A percentile compares a stretch with the other conserved stretches of the same genome.
These are phyloP conservation scores for Pseudotriccus pelzelni DNA, from an alignment of 2,797 vertebrate genomes.

Conservation along the genomic window DNA sequence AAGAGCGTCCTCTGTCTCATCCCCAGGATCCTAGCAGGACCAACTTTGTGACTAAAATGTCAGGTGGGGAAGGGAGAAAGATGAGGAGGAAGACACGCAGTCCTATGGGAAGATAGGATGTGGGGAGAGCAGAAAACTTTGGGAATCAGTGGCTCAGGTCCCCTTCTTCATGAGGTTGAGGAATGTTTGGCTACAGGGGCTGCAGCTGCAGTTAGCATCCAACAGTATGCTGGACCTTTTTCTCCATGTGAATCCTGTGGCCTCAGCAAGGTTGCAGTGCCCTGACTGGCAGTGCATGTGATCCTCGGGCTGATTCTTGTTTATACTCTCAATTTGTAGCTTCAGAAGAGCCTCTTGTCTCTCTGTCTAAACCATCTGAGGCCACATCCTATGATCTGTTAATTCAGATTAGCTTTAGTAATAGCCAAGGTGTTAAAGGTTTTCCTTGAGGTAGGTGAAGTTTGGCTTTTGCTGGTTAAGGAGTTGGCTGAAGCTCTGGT, in stretches of 20 bases:
- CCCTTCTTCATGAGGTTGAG: neutral
- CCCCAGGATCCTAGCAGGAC: neutral
- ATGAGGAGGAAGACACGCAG: neutral
- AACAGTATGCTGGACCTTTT: neutral
- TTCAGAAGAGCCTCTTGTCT: neutral
- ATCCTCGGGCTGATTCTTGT: neutral
- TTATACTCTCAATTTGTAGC: neutral
- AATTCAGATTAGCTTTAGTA: neutral
- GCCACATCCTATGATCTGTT: neutral
- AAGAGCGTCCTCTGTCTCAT: neutral
- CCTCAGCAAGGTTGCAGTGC: neutral
- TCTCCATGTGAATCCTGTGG: fast-evolving
- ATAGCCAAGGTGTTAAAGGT: neutral
- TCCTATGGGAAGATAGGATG: neutral
- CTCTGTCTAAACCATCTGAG: neutral
- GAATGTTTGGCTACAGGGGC: neutral
- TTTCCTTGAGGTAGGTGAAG: neutral
- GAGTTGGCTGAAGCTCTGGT: neutral
- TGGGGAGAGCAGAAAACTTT: neutral
- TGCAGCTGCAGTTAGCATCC: neutral
- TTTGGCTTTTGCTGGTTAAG: neutral
- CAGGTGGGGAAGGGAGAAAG: neutral
- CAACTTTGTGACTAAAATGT: neutral
- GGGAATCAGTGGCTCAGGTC: fast-evolving
- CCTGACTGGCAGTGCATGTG: neutral